Percentiles rank a stretch among this genome's conserved stretches.
Evolutionary conservation across 2,797 vertebrate genomes (phyloP).

Genomic region (Meriones psammophilus): DNA sequence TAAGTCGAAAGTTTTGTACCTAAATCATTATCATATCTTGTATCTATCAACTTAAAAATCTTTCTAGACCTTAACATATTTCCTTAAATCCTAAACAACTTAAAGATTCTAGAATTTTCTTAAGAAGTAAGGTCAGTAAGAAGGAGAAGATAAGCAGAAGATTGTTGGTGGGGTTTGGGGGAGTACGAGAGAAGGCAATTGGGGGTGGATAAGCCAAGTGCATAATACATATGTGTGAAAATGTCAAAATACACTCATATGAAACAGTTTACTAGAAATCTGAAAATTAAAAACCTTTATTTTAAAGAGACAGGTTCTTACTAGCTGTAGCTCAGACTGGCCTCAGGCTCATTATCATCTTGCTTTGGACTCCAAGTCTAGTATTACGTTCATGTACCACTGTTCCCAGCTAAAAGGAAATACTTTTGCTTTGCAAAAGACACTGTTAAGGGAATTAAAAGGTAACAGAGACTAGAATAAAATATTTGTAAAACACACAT

Average conservation of each 20-base stretch:
- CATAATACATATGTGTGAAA: neutral
- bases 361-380: neutral
- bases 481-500: neutral
- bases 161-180: no score
- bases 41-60: no score
- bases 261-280: neutral
- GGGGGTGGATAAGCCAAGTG: neutral
- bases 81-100: no score
- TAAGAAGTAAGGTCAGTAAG: neutral
- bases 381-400: neutral
- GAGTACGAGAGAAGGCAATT: neutral
- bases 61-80: no score
- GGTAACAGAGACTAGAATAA: neutral
- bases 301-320: neutral
- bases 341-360: neutral
- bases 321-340: neutral
- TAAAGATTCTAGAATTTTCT: neutral
- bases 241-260: neutral
- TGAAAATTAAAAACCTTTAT: neutral
- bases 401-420: neutral
- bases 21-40: no score
- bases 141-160: neutral
- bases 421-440: neutral
- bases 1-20: no score
- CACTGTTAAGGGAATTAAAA: neutral